Percentiles rank a stretch among this genome's conserved stretches.
Conservation (phyloP, 2,797 vertebrate genomes). For the Hephaestus fuliginosus region DNA sequence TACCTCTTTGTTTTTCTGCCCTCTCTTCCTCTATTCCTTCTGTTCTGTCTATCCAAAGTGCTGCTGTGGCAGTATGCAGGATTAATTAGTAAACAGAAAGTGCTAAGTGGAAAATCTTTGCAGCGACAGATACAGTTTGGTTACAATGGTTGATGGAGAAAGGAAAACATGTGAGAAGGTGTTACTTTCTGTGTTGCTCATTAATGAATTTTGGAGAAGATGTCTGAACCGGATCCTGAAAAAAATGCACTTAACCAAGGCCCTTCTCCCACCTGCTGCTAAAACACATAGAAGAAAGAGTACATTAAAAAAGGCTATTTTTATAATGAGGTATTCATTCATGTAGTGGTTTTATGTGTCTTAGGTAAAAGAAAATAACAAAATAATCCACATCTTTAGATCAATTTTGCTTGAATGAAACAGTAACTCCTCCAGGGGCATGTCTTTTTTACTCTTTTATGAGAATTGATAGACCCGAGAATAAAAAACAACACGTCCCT, state of each 20-base stretch:
- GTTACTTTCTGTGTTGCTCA: conserved; percentile 36
- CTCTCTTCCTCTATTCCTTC: conserved; percentile 36
- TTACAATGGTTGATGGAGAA: conserved; percentile 70
- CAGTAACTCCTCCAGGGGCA: not conserved
- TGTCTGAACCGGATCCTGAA: not conserved
- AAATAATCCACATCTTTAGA: not conserved
- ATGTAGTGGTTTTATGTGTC: not conserved
- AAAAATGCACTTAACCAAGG: not conserved
- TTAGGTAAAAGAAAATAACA: not conserved
- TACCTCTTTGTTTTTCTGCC: conserved; percentile 71
- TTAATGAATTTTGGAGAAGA: conserved; percentile 60
- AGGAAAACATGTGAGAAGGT: conserved; percentile 44
- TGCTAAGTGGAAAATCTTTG: conserved; percentile 78
- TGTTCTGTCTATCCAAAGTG: conserved; percentile 62
- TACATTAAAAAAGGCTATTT: not conserved
- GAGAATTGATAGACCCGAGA: not conserved
- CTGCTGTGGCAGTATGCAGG: conserved; percentile 67
- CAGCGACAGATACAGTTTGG: conserved; percentile 61
- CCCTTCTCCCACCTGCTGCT: not conserved
- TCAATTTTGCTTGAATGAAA: not conserved
- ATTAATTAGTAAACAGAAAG: conserved; percentile 81
- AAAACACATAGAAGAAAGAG: not conserved
- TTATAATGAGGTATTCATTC: not conserved
- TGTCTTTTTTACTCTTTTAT: not conserved
- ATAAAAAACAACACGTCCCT: not conserved